These are phyloP conservation scores for Hyles vespertilio DNA, from an alignment of 1,140 invertebrate genomes.

Conservation along the genomic window DNA sequence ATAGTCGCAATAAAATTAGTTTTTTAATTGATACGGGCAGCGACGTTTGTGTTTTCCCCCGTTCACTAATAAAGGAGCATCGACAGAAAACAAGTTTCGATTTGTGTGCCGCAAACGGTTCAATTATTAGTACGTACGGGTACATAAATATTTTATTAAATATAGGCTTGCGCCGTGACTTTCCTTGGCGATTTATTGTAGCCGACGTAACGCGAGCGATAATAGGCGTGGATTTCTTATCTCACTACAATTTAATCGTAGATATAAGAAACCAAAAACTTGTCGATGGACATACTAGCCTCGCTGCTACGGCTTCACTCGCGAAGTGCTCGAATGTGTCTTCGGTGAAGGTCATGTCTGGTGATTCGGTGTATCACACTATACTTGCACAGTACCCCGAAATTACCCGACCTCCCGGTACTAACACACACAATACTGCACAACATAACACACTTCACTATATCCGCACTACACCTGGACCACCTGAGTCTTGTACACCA, in stretches of 20 bases:
- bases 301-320: background rate
- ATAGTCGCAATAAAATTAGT: background rate
- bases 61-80: background rate
- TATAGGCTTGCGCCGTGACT: constrained; percentile 24
- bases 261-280: background rate
- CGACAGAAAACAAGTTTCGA: constrained; percentile 11
- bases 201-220: constrained; percentile 39
- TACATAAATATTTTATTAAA: constrained; percentile 18
- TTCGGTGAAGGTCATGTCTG: background rate
- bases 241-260: constrained; percentile 2
- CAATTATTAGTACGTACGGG: constrained; percentile 22
- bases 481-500: constrained; percentile 9
- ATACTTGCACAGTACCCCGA: constrained; percentile 1
- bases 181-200: constrained; percentile 27
- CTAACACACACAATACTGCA: background rate
- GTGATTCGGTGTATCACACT: background rate
- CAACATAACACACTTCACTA: background rate
- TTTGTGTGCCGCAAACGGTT: constrained; percentile 3
- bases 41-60: constrained; percentile 9
- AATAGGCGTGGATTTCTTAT: constrained; percentile 48
- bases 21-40: background rate
- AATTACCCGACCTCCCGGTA: constrained; percentile 1
- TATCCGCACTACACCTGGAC: constrained; percentile 7
- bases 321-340: background rate
- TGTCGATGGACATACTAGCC: background rate